Percentiles rank a stretch among this genome's conserved stretches.
Evolutionary conservation across 2,113 vertebrate genomes (phyloP).

Genomic region (Antechinus stuartii): DNA sequence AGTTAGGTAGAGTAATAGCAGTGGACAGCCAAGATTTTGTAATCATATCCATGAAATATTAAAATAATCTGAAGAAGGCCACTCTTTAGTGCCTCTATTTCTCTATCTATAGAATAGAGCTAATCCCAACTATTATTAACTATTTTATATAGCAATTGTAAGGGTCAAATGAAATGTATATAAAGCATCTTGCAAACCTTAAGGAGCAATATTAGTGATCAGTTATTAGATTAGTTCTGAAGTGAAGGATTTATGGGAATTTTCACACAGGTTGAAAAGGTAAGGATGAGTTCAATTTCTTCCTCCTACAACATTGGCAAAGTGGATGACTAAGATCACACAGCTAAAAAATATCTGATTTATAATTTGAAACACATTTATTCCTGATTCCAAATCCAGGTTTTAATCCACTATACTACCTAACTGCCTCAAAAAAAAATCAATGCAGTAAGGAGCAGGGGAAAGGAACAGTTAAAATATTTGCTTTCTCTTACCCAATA

Average conservation of each 20-base stretch:
- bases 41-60: not conserved
- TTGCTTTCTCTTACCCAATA: not conserved
- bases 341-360: not conserved
- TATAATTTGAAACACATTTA: not conserved
- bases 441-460: not conserved
- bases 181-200: not conserved
- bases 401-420: not conserved
- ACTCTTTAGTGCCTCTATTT: not conserved
- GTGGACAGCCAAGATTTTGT: not conserved
- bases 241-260: not conserved
- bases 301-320: not conserved
- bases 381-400: not conserved
- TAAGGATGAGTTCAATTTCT: not conserved
- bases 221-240: not conserved
- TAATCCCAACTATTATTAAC: not conserved
- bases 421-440: not conserved
- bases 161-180: not conserved
- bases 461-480: not conserved
- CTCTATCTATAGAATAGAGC: not conserved
- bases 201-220: not conserved
- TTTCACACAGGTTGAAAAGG: not conserved
- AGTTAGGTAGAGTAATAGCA: not conserved
- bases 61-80: not conserved
- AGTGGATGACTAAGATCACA: not conserved
- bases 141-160: not conserved